phyloP scores from a whole-genome alignment of 92 coral and sea anemone species.

The Pocillopora meandrina region DNA sequence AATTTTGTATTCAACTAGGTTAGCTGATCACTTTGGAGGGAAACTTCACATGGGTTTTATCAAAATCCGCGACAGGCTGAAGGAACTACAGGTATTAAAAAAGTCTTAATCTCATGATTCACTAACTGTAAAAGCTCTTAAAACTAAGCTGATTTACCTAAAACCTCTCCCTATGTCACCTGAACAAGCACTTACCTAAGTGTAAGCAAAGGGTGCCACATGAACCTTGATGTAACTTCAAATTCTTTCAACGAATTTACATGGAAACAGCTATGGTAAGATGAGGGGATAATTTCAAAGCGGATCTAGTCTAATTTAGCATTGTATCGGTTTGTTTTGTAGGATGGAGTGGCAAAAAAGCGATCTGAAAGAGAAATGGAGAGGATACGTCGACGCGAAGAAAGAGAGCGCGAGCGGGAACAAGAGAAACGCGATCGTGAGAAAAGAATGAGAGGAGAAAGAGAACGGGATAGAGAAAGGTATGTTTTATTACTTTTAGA shows the following conservation, averaged over 20 bases:
- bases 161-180: no score
- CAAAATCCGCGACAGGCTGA: slow-evolving; percentile 89
- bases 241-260: no score
- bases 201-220: no score
- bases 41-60: slow-evolving; percentile 99
- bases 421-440: slow-evolving; percentile 77
- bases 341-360: slow-evolving; percentile 87
- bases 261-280: no score
- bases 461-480: slow-evolving; percentile 65
- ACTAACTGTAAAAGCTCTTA: no score
- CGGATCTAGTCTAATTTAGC: background rate
- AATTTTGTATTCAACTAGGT: slow-evolving; percentile 45
- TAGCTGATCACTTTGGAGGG: slow-evolving; percentile 99
- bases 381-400: slow-evolving; percentile 86
- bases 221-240: no score
- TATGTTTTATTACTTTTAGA: slow-evolving; percentile 2
- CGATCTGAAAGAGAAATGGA: slow-evolving; percentile 91
- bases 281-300: background rate
- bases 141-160: no score
- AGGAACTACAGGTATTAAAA: slow-evolving; percentile 76
- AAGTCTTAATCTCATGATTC: background rate
- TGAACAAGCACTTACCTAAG: no score
- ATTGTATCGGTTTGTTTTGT: background rate
- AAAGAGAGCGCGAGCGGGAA: slow-evolving; percentile 86
- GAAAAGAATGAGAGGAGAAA: slow-evolving; percentile 51